Evolutionary conservation across 2,113 vertebrate species (phyloP).

Genomic region (Numenius arquata): DNA sequence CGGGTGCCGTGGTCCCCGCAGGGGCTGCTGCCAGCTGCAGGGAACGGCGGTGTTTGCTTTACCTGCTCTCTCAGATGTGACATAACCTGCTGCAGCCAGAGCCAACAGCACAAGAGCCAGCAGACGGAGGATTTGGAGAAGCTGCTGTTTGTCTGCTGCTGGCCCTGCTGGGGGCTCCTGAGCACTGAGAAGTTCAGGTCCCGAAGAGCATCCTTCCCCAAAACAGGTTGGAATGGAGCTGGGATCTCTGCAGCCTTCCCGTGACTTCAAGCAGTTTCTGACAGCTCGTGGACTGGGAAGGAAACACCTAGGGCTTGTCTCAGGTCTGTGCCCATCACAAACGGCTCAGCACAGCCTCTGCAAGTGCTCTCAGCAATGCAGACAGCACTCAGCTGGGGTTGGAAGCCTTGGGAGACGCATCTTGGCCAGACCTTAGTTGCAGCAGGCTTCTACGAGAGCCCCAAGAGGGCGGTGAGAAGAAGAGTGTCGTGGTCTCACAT

Average conservation of each 20-base stretch:
- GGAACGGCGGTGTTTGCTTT: neutral
- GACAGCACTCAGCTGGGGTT: neutral
- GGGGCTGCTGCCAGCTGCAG: neutral
- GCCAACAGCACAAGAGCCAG: neutral
- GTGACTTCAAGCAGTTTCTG: neutral
- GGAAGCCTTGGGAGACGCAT: neutral
- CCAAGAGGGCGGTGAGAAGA: neutral
- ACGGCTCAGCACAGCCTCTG: neutral
- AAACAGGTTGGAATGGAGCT: accelerated
- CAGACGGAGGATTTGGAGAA: neutral
- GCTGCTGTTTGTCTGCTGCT: neutral
- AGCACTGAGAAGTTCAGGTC: neutral
- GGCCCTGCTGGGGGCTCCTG: neutral
- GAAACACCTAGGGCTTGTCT: neutral
- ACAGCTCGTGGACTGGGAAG: accelerated
- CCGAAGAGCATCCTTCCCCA: accelerated
- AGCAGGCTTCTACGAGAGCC: neutral
- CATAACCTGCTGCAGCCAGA: neutral
- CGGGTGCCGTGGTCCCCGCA: neutral
- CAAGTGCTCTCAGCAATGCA: neutral
- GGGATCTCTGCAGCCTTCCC: neutral
- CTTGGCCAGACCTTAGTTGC: neutral
- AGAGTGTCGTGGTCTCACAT: accelerated
- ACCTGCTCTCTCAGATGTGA: neutral
- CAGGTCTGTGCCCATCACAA: neutral